Base-by-base conservation (phyloP, 2,888 invertebrate species). In the Thera britannica region DNA sequence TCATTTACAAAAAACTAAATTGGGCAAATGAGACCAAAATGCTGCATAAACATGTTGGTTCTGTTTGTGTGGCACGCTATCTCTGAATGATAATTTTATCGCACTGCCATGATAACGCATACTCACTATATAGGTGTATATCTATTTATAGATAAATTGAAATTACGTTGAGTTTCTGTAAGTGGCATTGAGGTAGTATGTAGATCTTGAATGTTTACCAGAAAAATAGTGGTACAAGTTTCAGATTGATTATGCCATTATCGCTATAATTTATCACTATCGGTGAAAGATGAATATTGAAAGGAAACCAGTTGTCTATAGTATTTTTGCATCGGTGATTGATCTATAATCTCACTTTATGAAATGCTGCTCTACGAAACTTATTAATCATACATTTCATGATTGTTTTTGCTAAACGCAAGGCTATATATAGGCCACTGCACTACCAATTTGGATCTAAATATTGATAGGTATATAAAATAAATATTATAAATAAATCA, bases 51-150 rank as follows among this genome's bases (percentile, higher is more conserved):
- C 71, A 70, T 73, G 70, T 62, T 58, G 59, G 77, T 75, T 75
- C 73, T 46, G 62, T 63, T 66, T 70, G 68, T 75, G 65, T 63
- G 73, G 68, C 74, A 72, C 78, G 79, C 71, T 87, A 88, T 87
- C 87, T 77, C 73, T 62, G 79, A 79, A 83, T 82, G 85, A 86
- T 86, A 85, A 84, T 86, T 83, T 86, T 87, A 87, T 87, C 87
- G 73, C 78, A 82, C 80, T 80, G 80, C 81, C 80, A 82, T 83
- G 87, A 87, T 87, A 87, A 86, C 78, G 70, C 73, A 70, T 71
- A 72, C 72, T 23, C 23, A 23, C 67, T 69, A 64, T 57, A 68
- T 72, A 59, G 58, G 67, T 23, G 23, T 62, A 65, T 71, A 79
- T 62, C 67, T 73, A 62, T 61, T 67, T 58, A 65, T 71, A 79